Evolutionary conservation across 2,113 vertebrate genomes (phyloP).

Genomic region (Oncorhynchus kisutch): DNA sequence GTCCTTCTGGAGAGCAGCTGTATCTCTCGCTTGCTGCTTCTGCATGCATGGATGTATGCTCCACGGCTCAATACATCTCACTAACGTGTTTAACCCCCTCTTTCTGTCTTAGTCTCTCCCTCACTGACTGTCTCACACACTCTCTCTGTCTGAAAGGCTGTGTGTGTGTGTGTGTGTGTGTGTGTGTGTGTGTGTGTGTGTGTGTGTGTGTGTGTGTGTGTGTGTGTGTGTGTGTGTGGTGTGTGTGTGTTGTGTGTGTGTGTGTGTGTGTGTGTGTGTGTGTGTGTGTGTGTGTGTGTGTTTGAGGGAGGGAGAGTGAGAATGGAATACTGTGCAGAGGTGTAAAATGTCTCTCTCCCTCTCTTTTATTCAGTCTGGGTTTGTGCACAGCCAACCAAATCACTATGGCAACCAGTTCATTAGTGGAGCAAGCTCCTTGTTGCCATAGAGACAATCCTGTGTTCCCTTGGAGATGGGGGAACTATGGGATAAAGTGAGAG

Average conservation of each 20-base stretch:
- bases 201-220: not conserved
- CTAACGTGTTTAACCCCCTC: conserved; percentile 16
- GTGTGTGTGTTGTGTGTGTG: no score
- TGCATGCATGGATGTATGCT: not conserved
- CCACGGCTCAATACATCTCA: conserved; percentile 14
- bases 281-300: not conserved
- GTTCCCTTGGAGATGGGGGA: conserved; percentile 71
- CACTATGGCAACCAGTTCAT: conserved; percentile 74
- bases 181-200: no score
- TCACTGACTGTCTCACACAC: not conserved
- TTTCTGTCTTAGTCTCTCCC: not conserved
- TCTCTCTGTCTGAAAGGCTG: conserved; percentile 8
- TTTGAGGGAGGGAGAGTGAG: conserved; percentile 5
- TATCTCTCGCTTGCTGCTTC: conserved; percentile 1
- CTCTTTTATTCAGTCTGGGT: conserved; percentile 60
- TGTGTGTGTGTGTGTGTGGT: no score
- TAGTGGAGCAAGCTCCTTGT: conserved; percentile 78
- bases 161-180: no score
- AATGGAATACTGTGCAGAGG: conserved; percentile 38
- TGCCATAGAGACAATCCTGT: conserved; percentile 75
- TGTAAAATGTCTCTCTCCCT: conserved; percentile 50
- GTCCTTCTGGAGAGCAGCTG: conserved; percentile 31
- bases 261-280: no score
- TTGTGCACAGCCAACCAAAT: conserved; percentile 71
- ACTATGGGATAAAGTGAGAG: conserved; percentile 46